A percentile compares a stretch with the other conserved stretches of the same genome.
Evolutionary conservation across 1,140 invertebrate species (phyloP).

Genomic region (Akabosia matsudoensis): DNA sequence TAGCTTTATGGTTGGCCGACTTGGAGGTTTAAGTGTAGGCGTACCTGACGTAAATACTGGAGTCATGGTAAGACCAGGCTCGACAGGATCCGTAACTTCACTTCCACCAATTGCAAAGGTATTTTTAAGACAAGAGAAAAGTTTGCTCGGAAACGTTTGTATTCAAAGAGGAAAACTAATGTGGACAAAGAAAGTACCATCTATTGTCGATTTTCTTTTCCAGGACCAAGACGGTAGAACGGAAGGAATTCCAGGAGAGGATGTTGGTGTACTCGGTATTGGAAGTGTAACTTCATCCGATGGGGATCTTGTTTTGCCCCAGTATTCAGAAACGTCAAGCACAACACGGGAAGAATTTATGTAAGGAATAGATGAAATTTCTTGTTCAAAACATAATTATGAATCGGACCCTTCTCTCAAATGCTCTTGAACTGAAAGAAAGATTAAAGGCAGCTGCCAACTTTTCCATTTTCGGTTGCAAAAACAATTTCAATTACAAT

Average conservation of each 20-base stretch:
- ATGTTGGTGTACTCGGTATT: background rate
- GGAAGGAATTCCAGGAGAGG: constrained; percentile 11
- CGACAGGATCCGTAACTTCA: constrained; percentile 47
- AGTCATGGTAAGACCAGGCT: constrained; percentile 47
- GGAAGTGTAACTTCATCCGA: background rate
- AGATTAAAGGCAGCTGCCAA: no score
- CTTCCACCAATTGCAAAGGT: constrained; percentile 48
- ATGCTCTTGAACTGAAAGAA: no score
- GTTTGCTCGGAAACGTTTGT: background rate
- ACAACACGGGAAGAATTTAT: constrained; percentile 46
- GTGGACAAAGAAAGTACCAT: background rate
- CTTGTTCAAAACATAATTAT: no score
- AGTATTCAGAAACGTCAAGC: background rate
- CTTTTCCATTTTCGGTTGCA: no score
- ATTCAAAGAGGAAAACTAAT: background rate
- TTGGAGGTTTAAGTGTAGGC: constrained; percentile 48
- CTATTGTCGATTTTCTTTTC: background rate
- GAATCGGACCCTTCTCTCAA: no score
- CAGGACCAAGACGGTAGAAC: background rate
- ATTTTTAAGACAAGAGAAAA: background rate
- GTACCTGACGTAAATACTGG: constrained; percentile 48
- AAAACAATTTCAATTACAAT: no score
- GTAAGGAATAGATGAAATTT: no score
- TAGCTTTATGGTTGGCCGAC: constrained; percentile 49
- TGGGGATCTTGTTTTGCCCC: constrained; percentile 6